These are phyloP conservation scores for Arbacia lixula DNA, from an alignment of 53 echinoderm and acorn worm genomes.

Conservation along the genomic window DNA sequence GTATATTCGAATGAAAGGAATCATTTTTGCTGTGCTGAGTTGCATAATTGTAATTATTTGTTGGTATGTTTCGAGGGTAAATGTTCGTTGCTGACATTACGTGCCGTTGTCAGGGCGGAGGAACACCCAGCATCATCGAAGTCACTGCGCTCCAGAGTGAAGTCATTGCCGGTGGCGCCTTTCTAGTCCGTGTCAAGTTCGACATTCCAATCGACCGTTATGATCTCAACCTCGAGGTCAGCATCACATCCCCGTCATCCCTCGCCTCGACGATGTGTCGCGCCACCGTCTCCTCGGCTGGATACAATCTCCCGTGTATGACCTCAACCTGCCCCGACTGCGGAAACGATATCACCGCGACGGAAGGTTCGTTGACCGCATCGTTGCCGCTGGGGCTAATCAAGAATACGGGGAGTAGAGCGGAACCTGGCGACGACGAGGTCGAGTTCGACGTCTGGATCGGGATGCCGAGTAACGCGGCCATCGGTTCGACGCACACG, in stretches of 20 bases:
- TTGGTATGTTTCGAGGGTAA: too few relatives aligned
- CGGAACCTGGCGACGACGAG: background rate
- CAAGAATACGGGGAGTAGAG: background rate
- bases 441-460: conserved; percentile 9
- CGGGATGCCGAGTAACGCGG: conserved; percentile 5
- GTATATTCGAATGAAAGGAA: too few relatives aligned
- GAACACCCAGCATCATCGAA: background rate
- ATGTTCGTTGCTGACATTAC: too few relatives aligned
- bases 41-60: too few relatives aligned
- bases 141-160: background rate
- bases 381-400: conserved; percentile 4
- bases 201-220: conserved; percentile 14
- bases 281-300: background rate
- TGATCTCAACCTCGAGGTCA: conserved; percentile 22
- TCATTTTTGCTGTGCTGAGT: too few relatives aligned
- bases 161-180: conserved; percentile 25
- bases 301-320: conserved; percentile 45
- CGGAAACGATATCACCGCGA: conserved; percentile 15
- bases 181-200: background rate
- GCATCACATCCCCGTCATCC: background rate
- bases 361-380: background rate
- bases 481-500: background rate
- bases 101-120: background rate
- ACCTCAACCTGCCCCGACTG: conserved; percentile 42
- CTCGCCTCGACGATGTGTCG: conserved; percentile 6